Base-by-base conservation (phyloP, 2,888 invertebrate genomes). In the Lepidocyrtoides sp. region DNA sequence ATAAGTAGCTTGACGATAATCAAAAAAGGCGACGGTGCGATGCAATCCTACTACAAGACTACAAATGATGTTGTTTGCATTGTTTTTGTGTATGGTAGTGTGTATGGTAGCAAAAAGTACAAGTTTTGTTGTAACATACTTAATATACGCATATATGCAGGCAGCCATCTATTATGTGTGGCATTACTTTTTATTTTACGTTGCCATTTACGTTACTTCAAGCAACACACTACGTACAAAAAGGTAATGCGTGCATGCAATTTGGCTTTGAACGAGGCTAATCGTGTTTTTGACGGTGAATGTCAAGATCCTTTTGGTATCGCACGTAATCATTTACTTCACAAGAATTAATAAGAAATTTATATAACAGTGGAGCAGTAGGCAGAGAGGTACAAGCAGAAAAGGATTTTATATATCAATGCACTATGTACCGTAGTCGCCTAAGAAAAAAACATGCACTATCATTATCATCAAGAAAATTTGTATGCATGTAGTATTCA, bases 261-360 rank as follows among this genome's bases (percentile, higher is more conserved):
- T 48, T 60, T 87, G 77, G 63, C 77, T 79, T 77, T 79, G 87
- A 63, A 87, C 75, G 26, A 60, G 86, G 77, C 77, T 77, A 85
- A 57, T 79, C 77, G 60, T 26, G 36, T 84, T 29, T 88, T 88
- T 87, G 88, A 69, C 51, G 88, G 88, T 88, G 88, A 88, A 81
- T 81, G 88, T 88, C 88, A 88, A 81, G 88, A 88, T 32, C 88
- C 23, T 60, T 63, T 44, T 20, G n/a, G 12, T 82, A 36, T 57
- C 57, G 36, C 57, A 81, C 32, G 44, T 23, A 72, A 72, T 41
- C 72, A 63, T 32, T 60, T 63, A 32, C 60, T 60, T 60, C 14
- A 14, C 51, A 54, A 54, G 51, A 54, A 54, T 54, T n/a, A 7
- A 54, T 17, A 54, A 54, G 17, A 54, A 54, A 17, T 17, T 54